A percentile compares a stretch with the other conserved stretches of the same genome.
Conservation (phyloP, 64 coral and sea anemone genomes). For the Pachyseris speciosa region DNA sequence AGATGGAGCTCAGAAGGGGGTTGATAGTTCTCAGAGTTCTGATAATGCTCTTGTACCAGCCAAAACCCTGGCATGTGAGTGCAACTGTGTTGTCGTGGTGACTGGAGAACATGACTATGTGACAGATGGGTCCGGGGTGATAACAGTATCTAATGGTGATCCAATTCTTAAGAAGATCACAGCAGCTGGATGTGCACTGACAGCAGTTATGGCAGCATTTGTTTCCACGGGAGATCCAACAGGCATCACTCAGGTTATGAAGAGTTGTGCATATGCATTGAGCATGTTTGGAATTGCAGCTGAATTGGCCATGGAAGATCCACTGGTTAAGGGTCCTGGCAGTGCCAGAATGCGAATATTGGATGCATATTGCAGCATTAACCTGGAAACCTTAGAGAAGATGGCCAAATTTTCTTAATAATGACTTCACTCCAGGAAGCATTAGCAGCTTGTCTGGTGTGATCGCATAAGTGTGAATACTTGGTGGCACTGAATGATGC, state of each 20-base stretch:
- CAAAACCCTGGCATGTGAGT: background rate
- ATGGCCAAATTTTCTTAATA: constrained; percentile 45
- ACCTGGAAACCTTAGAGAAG: background rate
- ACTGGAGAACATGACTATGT: constrained; percentile 24
- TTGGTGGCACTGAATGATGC: too few relatives aligned
- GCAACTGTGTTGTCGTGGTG: constrained; percentile 28
- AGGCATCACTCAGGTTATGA: constrained; percentile 40
- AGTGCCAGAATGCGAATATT: constrained; percentile 60
- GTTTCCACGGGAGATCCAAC: constrained; percentile 35
- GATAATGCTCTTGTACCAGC: constrained; percentile 8
- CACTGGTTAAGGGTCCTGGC: constrained; percentile 17
- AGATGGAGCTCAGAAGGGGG: constrained; percentile 54
- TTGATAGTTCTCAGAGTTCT: constrained; percentile 51
- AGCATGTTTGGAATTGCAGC: constrained; percentile 61
- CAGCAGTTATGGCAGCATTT: constrained; percentile 35
- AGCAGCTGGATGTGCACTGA: constrained; percentile 39
- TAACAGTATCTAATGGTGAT: constrained; percentile 44
- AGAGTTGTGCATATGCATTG: constrained; percentile 41
- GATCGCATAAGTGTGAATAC: too few relatives aligned
- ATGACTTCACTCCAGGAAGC: background rate
- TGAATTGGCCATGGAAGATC: constrained; percentile 40
- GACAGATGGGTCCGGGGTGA: constrained; percentile 16
- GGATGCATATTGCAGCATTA: constrained; percentile 40
- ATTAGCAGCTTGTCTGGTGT: too few relatives aligned
- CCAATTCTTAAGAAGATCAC: constrained; percentile 39